Percentiles rank a stretch among this genome's conserved stretches.
Evolutionary conservation across 2,797 vertebrate species (phyloP).

Genomic region (Epinephelus malabaricus): DNA sequence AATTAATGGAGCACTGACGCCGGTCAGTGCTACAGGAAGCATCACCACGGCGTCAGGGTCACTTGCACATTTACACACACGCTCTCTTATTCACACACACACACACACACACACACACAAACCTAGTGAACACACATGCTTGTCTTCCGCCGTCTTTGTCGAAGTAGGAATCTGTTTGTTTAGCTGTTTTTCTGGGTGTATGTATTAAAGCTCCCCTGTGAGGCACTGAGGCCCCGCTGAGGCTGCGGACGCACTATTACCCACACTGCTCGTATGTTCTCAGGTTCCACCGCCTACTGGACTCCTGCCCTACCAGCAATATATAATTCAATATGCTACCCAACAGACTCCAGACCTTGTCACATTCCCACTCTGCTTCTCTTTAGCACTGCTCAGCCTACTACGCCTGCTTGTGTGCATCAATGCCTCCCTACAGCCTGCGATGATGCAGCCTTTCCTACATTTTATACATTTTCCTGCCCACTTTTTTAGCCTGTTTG

Average conservation of each 20-base stretch:
- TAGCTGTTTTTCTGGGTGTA: constrained; percentile 83
- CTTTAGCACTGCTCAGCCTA: constrained; percentile 53
- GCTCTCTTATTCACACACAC: constrained; percentile 9
- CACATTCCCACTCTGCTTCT: constrained; percentile 61
- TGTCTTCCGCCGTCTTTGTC: constrained; percentile 88
- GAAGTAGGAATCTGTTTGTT: constrained; percentile 93
- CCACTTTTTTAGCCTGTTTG: constrained; percentile 45
- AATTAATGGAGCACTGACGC: constrained; percentile 96
- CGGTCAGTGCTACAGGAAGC: constrained; percentile 96
- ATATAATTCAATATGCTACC: constrained; percentile 69
- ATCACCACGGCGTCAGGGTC: constrained; percentile 91
- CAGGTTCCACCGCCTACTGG: constrained; percentile 59
- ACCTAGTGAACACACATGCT: constrained; percentile 58
- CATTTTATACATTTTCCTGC: constrained; percentile 54
- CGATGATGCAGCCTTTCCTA: constrained; percentile 28
- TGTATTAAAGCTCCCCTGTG: constrained; percentile 76
- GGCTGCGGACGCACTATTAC: constrained; percentile 63
- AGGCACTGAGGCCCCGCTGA: constrained; percentile 72
- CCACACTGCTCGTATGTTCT: constrained; percentile 48
- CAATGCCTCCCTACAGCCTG: constrained; percentile 49
- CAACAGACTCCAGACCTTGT: constrained; percentile 63
- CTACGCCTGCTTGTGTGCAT: constrained; percentile 38
- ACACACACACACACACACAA: constrained; percentile 59
- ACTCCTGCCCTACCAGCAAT: constrained; percentile 59
- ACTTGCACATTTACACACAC: constrained; percentile 71